Evolutionary conservation across 2,113 vertebrate species (phyloP), one percentile per base, ranked within the genome.

Genomic region (Chaenogobius annularis): DNA sequence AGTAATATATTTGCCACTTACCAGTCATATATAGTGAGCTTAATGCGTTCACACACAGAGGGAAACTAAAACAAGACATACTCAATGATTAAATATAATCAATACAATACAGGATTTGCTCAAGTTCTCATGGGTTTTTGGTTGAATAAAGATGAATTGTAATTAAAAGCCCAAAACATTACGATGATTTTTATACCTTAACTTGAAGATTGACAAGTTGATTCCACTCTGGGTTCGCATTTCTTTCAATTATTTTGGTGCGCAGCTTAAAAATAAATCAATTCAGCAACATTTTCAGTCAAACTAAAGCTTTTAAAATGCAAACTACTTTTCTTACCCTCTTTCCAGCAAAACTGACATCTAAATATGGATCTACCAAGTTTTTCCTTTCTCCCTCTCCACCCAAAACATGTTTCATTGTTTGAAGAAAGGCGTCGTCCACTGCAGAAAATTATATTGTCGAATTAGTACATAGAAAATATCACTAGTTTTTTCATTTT

Each of bases 161-260:
- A 56, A 31, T 31, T 3, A 10, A 3, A 56, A 14, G 26, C 26
- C 4, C 26, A 31, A 31, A 31, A 31, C 26, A 31, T 31, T 31
- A 31, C 26, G 26, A 31, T 31, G 26, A 31, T 31, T 31, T 31
- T 31, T 43, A 84, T 86, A 99, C 98, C 96, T 99, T 99, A 86
- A 97, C 93, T 83, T 97, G 95, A 73, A 99, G 94, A 77, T 90
- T 94, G 87, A 98, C 81, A 6, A 94, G 72, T 87, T 99, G 96
- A 87, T 99, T 99, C 96, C 97, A 99, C 83, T 98, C 96, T 3
- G 98, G 98, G 81, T 99, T 99, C 15, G 97, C 96, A 91, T 97
- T 99, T 93, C 94, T 98, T 89, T 99, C 96, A 73, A 98, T 93
- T 80, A 93, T 94, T 87, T 93, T 96, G 83, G 96, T 98, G 86